phyloP scores from a whole-genome alignment of 2,797 vertebrate genomes.

The Dromococcyx pavoninus region DNA sequence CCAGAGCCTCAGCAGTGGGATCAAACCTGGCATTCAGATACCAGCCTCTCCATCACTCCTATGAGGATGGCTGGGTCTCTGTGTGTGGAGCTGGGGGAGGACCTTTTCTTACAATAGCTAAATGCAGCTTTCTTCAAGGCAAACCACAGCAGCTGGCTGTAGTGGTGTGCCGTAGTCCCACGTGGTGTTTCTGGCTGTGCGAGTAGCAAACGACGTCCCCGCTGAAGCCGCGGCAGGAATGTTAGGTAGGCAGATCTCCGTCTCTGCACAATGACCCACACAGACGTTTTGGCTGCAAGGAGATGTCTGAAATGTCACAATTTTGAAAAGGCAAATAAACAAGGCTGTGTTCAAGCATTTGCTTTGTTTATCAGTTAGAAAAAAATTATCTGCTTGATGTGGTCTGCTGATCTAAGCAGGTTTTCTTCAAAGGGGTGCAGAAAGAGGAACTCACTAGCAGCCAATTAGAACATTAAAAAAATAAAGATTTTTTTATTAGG shows the following conservation, averaged over 20 bases:
- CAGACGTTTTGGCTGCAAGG: conserved; percentile 5
- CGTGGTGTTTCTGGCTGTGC: background rate
- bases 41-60: rapidly evolving
- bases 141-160: background rate
- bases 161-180: background rate
- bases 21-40: background rate
- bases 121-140: background rate
- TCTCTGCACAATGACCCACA: background rate
- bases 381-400: conserved; percentile 7
- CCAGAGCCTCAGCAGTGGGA: background rate
- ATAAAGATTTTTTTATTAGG: conserved; percentile 41
- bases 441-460: conserved; percentile 50
- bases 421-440: conserved; percentile 41
- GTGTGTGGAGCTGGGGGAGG: background rate
- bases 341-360: conserved; percentile 21
- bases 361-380: conserved; percentile 38
- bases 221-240: rapidly evolving
- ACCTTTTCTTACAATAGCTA: background rate
- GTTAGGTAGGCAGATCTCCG: conserved; percentile 26
- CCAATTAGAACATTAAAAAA: conserved; percentile 28
- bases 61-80: background rate
- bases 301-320: conserved; percentile 55
- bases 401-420: conserved; percentile 42
- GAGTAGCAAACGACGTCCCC: rapidly evolving
- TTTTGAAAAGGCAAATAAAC: conserved; percentile 58